Evolutionary conservation across 2,113 vertebrate species (phyloP).

Genomic region (Vidua macroura): DNA sequence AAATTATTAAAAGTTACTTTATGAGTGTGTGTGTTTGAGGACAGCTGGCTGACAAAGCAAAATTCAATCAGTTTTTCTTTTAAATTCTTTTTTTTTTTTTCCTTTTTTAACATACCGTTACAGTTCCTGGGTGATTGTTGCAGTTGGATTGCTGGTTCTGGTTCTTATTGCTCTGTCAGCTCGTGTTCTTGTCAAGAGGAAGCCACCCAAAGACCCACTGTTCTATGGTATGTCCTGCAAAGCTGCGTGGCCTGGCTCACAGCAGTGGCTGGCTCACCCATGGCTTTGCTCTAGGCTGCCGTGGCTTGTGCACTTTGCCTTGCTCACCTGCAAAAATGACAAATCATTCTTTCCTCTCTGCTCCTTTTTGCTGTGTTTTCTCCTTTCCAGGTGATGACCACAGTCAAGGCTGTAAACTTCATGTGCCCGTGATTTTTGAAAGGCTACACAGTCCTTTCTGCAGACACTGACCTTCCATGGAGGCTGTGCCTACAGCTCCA

Average conservation of each 20-base stretch:
- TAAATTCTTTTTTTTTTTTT: background rate
- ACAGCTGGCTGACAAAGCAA: background rate
- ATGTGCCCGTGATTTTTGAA: background rate
- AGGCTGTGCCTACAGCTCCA: background rate
- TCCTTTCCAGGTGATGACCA: background rate
- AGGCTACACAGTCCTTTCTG: background rate
- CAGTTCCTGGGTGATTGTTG: conserved; percentile 82
- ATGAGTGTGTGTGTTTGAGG: background rate
- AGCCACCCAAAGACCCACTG: conserved; percentile 84
- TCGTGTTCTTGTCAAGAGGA: conserved; percentile 81
- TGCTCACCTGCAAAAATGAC: background rate
- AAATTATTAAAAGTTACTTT: background rate
- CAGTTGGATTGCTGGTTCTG: conserved; percentile 78
- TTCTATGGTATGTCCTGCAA: conserved; percentile 84
- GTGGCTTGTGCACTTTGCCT: background rate
- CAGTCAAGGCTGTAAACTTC: background rate
- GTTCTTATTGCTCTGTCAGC: conserved; percentile 75
- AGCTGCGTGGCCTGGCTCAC: background rate
- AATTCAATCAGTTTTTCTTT: background rate
- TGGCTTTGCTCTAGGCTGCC: background rate
- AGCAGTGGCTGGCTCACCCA: background rate
- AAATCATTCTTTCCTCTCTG: background rate
- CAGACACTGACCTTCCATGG: background rate
- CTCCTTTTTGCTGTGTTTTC: background rate
- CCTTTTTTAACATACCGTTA: background rate